phyloP scores from a whole-genome alignment of 2,888 invertebrate species.

The Cryptocephalus moraei region DNA sequence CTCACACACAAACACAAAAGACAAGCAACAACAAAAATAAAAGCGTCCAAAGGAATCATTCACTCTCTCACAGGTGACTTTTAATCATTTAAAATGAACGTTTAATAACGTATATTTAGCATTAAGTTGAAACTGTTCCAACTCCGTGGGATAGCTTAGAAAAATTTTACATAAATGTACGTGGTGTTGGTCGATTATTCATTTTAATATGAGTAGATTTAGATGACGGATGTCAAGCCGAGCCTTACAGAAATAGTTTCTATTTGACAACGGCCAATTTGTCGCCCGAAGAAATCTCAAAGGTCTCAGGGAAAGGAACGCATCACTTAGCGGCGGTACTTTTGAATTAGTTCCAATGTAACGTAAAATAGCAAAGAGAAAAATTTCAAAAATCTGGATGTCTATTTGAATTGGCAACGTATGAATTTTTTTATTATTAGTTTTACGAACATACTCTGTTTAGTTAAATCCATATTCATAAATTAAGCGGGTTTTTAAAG shows the following conservation, averaged over 20 bases:
- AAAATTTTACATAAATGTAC: neutral
- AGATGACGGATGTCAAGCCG: neutral
- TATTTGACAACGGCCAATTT: neutral
- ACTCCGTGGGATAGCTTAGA: neutral
- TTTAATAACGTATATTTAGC: constrained; percentile 9
- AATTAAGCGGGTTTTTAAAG: too few species aligned
- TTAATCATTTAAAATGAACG: neutral
- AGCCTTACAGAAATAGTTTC: neutral
- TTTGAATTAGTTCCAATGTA: too few species aligned
- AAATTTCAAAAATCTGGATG: too few species aligned
- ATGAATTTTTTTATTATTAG: too few species aligned
- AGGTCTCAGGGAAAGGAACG: too few species aligned
- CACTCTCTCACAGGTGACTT: neutral
- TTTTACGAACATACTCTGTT: too few species aligned
- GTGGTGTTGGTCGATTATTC: neutral
- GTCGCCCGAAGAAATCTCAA: neutral
- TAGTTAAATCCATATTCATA: too few species aligned
- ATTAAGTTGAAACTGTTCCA: neutral
- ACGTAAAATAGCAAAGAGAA: too few species aligned
- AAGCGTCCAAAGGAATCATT: constrained; percentile 11
- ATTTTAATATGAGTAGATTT: neutral
- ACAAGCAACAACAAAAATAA: constrained; percentile 14
- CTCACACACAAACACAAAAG: constrained; percentile 6
- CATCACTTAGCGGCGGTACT: too few species aligned
- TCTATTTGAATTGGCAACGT: too few species aligned